Percentiles rank a stretch among this genome's conserved stretches.
Evolutionary conservation across 2,113 vertebrate species (phyloP).

Genomic region (Astur gentilis): DNA sequence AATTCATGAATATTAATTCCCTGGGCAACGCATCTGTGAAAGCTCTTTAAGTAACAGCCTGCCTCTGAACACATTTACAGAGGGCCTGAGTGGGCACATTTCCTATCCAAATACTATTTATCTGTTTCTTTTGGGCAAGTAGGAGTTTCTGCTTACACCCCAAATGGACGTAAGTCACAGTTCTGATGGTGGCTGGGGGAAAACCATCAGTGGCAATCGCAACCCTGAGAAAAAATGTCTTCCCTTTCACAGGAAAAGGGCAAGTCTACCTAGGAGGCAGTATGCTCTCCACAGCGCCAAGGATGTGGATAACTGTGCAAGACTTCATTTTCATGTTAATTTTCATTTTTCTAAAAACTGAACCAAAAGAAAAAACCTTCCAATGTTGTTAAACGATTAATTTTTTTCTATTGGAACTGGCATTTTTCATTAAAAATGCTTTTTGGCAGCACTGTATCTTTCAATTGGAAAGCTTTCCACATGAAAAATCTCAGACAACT

Average conservation of each 20-base stretch:
- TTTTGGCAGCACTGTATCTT: conserved; percentile 34
- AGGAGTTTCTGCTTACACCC: background rate
- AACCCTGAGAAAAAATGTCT: background rate
- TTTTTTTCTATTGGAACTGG: background rate
- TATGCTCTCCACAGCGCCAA: background rate
- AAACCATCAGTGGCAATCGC: background rate
- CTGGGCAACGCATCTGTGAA: background rate
- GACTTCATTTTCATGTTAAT: background rate
- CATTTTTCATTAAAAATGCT: conserved; percentile 8
- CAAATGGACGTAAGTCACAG: background rate
- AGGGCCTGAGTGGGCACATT: background rate
- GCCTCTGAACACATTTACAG: background rate
- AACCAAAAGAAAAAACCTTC: background rate
- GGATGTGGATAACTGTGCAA: background rate
- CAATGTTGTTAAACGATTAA: background rate
- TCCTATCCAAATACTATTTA: background rate
- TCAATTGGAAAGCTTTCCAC: conserved; percentile 15
- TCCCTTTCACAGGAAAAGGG: background rate
- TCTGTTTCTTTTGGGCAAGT: background rate
- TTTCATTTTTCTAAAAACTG: background rate
- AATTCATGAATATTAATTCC: background rate
- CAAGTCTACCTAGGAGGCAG: background rate
- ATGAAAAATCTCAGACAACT: conserved; percentile 8
- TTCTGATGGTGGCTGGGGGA: background rate
- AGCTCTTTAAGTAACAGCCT: background rate